phyloP scores from a whole-genome alignment of 1,140 invertebrate species.

The Formica exsecta region DNA sequence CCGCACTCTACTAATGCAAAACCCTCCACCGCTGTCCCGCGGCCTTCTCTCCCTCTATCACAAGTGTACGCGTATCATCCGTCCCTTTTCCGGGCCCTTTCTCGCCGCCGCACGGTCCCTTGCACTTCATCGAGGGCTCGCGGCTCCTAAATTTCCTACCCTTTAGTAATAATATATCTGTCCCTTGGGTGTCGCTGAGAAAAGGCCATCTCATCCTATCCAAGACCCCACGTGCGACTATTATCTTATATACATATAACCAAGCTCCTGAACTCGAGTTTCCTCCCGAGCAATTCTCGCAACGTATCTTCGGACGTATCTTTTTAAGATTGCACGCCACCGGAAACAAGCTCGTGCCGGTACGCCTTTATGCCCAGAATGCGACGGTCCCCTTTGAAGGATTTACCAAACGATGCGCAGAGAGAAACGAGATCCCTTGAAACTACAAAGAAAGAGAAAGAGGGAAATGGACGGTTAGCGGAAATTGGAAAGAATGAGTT shows the following conservation, averaged over 20 bases:
- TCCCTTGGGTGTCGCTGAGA: slow-evolving; percentile 76
- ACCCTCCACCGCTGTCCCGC: slow-evolving; percentile 49
- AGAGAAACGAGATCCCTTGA: not conserved
- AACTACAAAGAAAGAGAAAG: slow-evolving; percentile 10
- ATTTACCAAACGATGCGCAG: slow-evolving; percentile 41
- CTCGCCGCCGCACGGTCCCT: slow-evolving; percentile 56
- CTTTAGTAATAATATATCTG: slow-evolving; percentile 80
- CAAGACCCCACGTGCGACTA: slow-evolving; percentile 70
- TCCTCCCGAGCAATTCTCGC: slow-evolving; percentile 53
- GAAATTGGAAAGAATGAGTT: slow-evolving; percentile 24
- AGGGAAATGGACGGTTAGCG: not conserved
- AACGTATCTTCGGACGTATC: slow-evolving; percentile 62
- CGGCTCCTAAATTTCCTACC: slow-evolving; percentile 76
- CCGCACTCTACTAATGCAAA: slow-evolving; percentile 67
- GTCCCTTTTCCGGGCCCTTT: slow-evolving; percentile 58
- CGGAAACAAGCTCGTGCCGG: slow-evolving; percentile 45
- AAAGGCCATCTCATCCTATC: slow-evolving; percentile 61
- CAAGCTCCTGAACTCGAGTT: slow-evolving; percentile 26
- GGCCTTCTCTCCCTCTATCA: slow-evolving; percentile 6
- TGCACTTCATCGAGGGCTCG: slow-evolving; percentile 75
- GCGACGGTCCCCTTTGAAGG: slow-evolving; percentile 27
- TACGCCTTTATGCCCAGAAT: slow-evolving; percentile 32
- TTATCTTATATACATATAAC: slow-evolving; percentile 75
- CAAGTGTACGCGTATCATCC: slow-evolving; percentile 12
- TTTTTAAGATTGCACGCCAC: slow-evolving; percentile 52